phyloP scores from a whole-genome alignment of 1,140 invertebrate genomes.

The Monomorium pharaonis region DNA sequence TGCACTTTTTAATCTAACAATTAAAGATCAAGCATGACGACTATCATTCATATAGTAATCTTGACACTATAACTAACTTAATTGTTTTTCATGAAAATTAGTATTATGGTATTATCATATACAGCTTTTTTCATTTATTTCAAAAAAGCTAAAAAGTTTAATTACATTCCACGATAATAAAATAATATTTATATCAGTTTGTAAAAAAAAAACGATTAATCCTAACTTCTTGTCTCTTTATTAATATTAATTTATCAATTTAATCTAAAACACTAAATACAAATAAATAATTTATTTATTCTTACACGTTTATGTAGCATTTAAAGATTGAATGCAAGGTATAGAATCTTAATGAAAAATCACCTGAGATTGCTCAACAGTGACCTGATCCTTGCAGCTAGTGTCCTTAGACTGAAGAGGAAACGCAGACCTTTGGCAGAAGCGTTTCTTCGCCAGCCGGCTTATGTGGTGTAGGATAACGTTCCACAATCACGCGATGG shows the following conservation, averaged over 20 bases:
- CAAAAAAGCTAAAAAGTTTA: not conserved
- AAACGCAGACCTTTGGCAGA: slow-evolving; percentile 61
- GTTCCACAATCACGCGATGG: slow-evolving; percentile 81
- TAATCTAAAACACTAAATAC: slow-evolving; percentile 23
- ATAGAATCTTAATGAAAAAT: slow-evolving; percentile 65
- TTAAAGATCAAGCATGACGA: not conserved
- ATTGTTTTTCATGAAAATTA: not conserved
- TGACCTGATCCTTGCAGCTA: slow-evolving; percentile 50
- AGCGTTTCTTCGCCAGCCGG: slow-evolving; percentile 73
- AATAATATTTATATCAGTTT: not conserved
- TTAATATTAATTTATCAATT: not conserved
- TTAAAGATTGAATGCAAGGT: slow-evolving; percentile 57
- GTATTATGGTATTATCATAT: not conserved
- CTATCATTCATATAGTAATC: not conserved
- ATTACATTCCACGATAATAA: not conserved
- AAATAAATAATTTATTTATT: slow-evolving; percentile 57
- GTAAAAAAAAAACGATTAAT: not conserved
- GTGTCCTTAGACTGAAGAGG: slow-evolving; percentile 38
- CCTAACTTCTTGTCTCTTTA: not conserved
- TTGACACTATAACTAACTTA: not conserved
- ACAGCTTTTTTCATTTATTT: not conserved
- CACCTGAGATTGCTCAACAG: slow-evolving; percentile 45
- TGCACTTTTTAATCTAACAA: not conserved
- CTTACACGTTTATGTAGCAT: slow-evolving; percentile 38
- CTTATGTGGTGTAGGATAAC: slow-evolving; percentile 77